A percentile compares a stretch with the other conserved stretches of the same genome.
phyloP scores from a whole-genome alignment of 2,113 vertebrate genomes.

The Edolisoma coerulescens region DNA sequence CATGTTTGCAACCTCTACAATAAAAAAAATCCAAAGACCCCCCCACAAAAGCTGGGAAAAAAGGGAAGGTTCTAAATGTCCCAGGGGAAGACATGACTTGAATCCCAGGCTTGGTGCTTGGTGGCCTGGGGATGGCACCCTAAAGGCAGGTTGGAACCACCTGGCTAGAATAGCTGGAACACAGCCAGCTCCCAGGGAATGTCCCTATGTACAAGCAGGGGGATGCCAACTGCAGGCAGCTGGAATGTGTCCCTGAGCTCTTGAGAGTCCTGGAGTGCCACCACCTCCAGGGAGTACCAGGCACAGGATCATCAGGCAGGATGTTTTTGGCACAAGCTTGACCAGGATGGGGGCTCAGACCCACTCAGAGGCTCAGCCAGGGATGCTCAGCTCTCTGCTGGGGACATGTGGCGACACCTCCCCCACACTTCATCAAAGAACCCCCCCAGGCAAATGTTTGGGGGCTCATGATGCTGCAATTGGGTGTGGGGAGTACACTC shows the following conservation, averaged over 20 bases:
- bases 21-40: neutral
- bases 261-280: neutral
- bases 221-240: neutral
- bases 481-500: rapidly evolving
- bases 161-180: neutral
- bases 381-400: neutral
- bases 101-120: neutral
- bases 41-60: neutral
- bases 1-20: rapidly evolving
- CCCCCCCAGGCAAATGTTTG: rapidly evolving
- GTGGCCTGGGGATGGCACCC: neutral
- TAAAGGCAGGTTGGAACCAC: neutral
- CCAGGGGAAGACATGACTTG: neutral
- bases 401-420: rapidly evolving
- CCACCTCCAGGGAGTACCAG: neutral
- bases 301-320: neutral
- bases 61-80: neutral
- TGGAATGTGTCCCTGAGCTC: neutral
- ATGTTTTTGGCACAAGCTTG: neutral
- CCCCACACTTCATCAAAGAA: rapidly evolving
- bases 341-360: neutral
- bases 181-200: neutral
- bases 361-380: neutral
- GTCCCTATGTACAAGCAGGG: rapidly evolving
- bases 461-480: neutral